These are phyloP conservation scores for Girardia tigrina DNA, from an alignment of 2,888 invertebrate genomes.

Conservation along the genomic window DNA sequence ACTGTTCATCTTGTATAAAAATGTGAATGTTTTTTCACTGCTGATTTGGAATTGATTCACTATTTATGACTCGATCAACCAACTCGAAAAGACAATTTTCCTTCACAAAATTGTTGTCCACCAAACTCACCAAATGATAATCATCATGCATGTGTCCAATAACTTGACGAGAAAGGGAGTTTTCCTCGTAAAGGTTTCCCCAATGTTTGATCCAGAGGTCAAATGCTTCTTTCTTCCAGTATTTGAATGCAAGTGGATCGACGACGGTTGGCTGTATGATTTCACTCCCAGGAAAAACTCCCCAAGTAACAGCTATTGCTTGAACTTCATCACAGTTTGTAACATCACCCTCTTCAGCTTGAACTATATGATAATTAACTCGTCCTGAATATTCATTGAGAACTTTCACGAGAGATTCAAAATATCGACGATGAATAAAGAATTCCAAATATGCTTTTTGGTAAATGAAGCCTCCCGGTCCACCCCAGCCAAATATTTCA, in stretches of 20 bases:
- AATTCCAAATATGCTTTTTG: conserved; percentile 56
- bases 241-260: conserved; percentile 55
- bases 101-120: conserved; percentile 55
- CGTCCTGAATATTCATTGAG: conserved; percentile 50
- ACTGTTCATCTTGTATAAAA: too few relatives aligned
- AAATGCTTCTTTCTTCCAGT: conserved; percentile 56
- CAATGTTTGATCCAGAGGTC: conserved; percentile 54
- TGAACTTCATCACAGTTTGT: conserved; percentile 53
- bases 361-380: conserved; percentile 55
- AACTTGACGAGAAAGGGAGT: conserved; percentile 48
- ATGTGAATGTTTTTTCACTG: too few relatives aligned
- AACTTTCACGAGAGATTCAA: conserved; percentile 51
- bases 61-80: conserved; percentile 42
- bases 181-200: conserved; percentile 52
- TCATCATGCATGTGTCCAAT: conserved; percentile 51
- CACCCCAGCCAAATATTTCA: conserved; percentile 55
- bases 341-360: conserved; percentile 48
- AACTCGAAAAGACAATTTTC: conserved; percentile 53
- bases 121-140: conserved; percentile 55
- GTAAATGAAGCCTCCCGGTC: conserved; percentile 55
- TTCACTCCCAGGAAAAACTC: conserved; percentile 56
- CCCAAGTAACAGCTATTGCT: conserved; percentile 57
- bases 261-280: conserved; percentile 56
- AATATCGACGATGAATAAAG: conserved; percentile 48
- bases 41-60: too few relatives aligned